Base-by-base conservation (phyloP, 2,113 vertebrate species). In the Formicarius rufipectus region DNA sequence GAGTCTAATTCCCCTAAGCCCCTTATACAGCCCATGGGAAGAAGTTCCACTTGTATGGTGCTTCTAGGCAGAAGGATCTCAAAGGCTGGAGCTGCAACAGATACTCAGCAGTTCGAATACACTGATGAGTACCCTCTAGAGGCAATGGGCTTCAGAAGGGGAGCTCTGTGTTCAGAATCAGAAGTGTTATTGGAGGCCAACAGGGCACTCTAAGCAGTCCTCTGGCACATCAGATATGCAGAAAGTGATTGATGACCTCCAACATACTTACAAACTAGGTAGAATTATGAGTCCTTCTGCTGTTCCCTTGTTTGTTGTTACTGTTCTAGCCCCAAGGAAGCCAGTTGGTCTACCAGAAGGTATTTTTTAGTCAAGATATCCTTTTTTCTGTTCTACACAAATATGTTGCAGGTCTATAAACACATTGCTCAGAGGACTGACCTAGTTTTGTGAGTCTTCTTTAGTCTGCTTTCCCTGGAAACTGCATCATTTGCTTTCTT, bases 321-420 rank as follows among this genome's bases (percentile, higher is more conserved):
- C 62, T 27, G 7, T 84, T 94, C 45, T 33, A 86, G 81, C 22
- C 63, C 91, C 74, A 91, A 64, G 80, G 67, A 69, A 79, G 22
- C 13, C 58, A 52, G 18, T 52, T 75, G 44, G 10, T 59, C 84
- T 93, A 53, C 12, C 23, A 71, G 13, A 5, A 79, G n/a, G 21
- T 76, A 4, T 87, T 77, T 82, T 77, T 82, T 19, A 68, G 42
- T 11, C 7, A 76, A n/a, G 45, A 31, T 31, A 33, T 64, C 10
- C 60, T 84, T 81, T 30, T 42, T 75, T 52, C 20, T 79, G 15
- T 53, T 82, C 33, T 44, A 37, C 49, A 59, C 10, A 52, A 77
- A 89, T 44, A 37, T 30, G 12, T 28, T 68, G 20, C 17, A 66
- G 28, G 23, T 87, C 27, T 83, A 33, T 74, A 91, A 92, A 68